Percentiles rank a stretch among this genome's conserved stretches.
Evolutionary conservation across 1,140 invertebrate genomes (phyloP).

Genomic region (Melipona quadrifasciata): DNA sequence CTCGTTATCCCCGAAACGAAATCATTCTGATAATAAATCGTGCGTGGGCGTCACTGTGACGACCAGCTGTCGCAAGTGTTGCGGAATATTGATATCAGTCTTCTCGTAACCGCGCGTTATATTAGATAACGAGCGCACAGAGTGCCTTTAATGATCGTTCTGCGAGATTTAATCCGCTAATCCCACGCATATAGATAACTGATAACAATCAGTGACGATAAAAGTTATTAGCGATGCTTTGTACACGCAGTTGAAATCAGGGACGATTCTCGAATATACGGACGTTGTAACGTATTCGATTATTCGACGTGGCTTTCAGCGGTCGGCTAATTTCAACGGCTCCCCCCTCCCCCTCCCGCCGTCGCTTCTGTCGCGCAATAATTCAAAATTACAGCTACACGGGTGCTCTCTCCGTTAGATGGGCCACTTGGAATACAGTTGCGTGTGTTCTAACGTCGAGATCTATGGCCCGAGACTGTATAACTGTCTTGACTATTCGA

Average conservation of each 20-base stretch:
- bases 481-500: not conserved
- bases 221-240: conserved; percentile 29
- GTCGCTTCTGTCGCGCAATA: conserved; percentile 44
- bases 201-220: conserved; percentile 10
- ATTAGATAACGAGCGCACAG: not conserved
- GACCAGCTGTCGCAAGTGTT: not conserved
- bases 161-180: not conserved
- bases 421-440: conserved; percentile 30
- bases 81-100: not conserved
- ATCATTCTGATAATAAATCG: not conserved
- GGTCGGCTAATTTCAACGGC: conserved; percentile 38
- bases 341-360: too few species aligned
- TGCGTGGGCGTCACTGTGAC: not conserved
- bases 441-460: not conserved
- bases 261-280: conserved; percentile 25
- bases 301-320: conserved; percentile 44
- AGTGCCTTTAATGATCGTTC: not conserved
- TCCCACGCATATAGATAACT: not conserved
- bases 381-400: conserved; percentile 50
- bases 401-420: not conserved
- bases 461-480: not conserved
- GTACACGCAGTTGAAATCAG: conserved; percentile 8
- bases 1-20: not conserved
- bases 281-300: conserved; percentile 40
- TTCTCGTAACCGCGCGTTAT: not conserved